Evolutionary conservation across 2,113 vertebrate genomes (phyloP), one percentile per base, ranked within the genome.

Genomic region (Notothenia coriiceps): DNA sequence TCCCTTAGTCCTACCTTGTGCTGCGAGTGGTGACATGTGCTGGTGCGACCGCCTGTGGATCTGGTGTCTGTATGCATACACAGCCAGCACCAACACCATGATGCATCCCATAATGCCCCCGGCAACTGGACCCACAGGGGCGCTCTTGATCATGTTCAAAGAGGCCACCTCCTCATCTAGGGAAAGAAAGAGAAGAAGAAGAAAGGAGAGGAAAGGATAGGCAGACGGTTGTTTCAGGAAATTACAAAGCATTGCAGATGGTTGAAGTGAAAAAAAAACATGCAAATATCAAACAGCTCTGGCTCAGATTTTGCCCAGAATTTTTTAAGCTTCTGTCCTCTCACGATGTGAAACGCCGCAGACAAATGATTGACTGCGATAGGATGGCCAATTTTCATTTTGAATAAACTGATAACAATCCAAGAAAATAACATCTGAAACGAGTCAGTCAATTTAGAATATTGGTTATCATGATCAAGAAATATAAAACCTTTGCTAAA

Each of bases 31-130:
- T 2, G 98, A 99, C 98, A 99, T 99, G 86, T 99, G 98, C 95
- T 99, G 98, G 87, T 99, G 98, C 0, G 97, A 98, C 55, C 98
- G 96, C 46, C 97, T 96, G 74, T 99, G 98, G 60, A 99, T 99
- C 95, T 99, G 98, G 80, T 99, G 98, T 50, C 98, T 96, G 90
- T 99, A 99, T 0, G 98, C 98, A 0, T 99, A 99, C 47, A 99
- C 97, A 0, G 97, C 98, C 33, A 99, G 93, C 72, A 99, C 98
- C 55, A 99, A 90, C 72, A 99, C 98, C 98, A 99, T 99, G 77
- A 99, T 98, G 82, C 98, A 98, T 73, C 98, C 98, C 98, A 99
- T 99, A 57, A 99, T 99, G 12, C 98, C 98, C 50, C 98, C 98
- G 0, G 98, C 98, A 40, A 99, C 98, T 0, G 98, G 98, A 22